phyloP scores from a whole-genome alignment of 2,113 vertebrate species.

The Poeciliopsis occidentalis region DNA sequence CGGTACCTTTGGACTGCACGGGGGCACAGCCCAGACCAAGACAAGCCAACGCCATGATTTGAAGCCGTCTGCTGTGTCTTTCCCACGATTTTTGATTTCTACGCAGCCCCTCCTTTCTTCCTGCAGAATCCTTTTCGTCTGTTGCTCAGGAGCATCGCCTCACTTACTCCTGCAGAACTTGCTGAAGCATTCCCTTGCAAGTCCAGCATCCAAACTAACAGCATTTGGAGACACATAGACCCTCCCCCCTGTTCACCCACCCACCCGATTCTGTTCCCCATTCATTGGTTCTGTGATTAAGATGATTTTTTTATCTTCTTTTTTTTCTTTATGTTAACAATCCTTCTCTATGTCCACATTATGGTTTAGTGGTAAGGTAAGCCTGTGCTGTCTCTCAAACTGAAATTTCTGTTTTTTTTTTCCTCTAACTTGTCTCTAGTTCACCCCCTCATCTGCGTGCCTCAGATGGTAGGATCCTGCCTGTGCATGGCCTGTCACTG shows the following conservation, averaged over 20 bases:
- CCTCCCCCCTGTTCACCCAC: constrained; percentile 42
- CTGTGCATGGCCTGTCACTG: constrained; percentile 56
- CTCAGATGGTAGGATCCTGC: constrained; percentile 63
- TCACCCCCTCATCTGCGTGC: constrained; percentile 28
- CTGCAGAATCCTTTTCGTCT: constrained; percentile 38
- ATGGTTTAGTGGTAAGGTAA: not conserved
- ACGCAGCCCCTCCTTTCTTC: constrained; percentile 20
- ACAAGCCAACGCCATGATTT: constrained; percentile 71
- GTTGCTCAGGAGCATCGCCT: constrained; percentile 20
- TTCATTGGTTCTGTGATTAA: constrained; percentile 23
- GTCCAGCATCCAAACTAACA: constrained; percentile 50
- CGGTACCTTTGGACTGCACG: constrained; percentile 65
- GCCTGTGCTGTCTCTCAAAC: constrained; percentile 1
- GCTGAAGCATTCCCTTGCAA: constrained; percentile 46
- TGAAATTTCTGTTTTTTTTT: not conserved
- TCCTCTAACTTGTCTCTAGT: not conserved
- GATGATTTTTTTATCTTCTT: not conserved
- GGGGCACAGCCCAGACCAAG: constrained; percentile 61
- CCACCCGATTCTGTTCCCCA: constrained; percentile 58
- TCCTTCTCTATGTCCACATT: not conserved
- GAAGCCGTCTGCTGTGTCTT: constrained; percentile 17
- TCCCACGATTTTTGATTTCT: constrained; percentile 4
- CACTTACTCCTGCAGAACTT: constrained; percentile 24
- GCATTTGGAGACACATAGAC: constrained; percentile 62
- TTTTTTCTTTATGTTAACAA: not conserved